phyloP scores from a whole-genome alignment of 2,888 invertebrate genomes.

The Tromatobia lineatoria region DNA sequence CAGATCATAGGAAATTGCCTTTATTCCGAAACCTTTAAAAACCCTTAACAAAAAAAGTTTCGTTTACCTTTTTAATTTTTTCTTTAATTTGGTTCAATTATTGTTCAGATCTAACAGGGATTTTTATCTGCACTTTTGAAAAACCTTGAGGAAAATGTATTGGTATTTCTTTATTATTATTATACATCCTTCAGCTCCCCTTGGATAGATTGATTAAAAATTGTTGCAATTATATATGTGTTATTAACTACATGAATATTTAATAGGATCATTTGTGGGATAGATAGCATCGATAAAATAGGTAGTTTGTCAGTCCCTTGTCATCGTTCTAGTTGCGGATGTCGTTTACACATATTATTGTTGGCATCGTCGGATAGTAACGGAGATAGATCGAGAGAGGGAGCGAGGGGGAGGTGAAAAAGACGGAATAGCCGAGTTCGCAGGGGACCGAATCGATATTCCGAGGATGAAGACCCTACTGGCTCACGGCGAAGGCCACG shows the following conservation, averaged over 20 bases:
- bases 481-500: constrained; percentile 80
- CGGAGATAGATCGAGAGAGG: constrained; percentile 21
- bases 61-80: no score
- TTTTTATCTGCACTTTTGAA: background rate
- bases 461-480: constrained; percentile 77
- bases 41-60: no score
- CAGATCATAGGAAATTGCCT: background rate
- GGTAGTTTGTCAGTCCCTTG: background rate
- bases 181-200: background rate
- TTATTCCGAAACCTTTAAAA: background rate
- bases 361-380: constrained; percentile 23
- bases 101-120: no score
- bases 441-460: constrained; percentile 75
- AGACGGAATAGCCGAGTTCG: constrained; percentile 63
- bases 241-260: background rate
- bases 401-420: constrained; percentile 5
- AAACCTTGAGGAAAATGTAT: background rate
- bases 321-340: background rate
- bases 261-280: background rate
- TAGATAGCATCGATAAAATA: constrained; percentile 9
- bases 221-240: background rate
- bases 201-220: background rate
- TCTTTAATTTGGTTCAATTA: background rate
- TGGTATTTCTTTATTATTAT: background rate
- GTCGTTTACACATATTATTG: constrained; percentile 17